Conservation (phyloP, 1,140 invertebrate species). For the Megathymus violae region DNA sequence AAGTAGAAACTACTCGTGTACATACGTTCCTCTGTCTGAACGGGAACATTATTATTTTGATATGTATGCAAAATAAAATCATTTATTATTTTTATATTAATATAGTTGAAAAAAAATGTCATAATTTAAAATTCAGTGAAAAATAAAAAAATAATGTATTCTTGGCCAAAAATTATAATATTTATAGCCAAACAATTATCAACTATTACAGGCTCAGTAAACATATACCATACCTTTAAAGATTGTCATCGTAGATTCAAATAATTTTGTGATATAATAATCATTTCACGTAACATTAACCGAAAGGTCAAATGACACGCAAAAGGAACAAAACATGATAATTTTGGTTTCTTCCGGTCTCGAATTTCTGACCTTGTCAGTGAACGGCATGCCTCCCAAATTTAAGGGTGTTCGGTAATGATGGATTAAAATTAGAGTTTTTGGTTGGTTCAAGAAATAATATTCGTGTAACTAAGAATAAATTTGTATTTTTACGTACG, state of each 20-base stretch:
- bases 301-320: constrained; percentile 21
- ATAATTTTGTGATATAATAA: constrained; percentile 11
- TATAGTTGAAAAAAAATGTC: too few species aligned
- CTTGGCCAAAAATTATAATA: too few species aligned
- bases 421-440: constrained; percentile 10
- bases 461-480: too few species aligned
- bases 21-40: too few species aligned
- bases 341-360: constrained; percentile 28
- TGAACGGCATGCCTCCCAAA: background rate
- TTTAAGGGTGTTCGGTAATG: constrained; percentile 26
- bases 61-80: too few species aligned
- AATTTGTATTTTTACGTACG: too few species aligned
- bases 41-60: too few species aligned
- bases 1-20: too few species aligned
- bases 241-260: constrained; percentile 2
- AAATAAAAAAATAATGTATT: too few species aligned
- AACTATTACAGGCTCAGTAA: background rate
- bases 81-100: too few species aligned
- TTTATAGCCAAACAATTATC: background rate
- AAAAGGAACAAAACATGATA: constrained; percentile 20
- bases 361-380: constrained; percentile 19
- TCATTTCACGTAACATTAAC: background rate
- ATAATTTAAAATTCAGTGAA: too few species aligned
- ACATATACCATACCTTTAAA: background rate
- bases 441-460: too few species aligned